phyloP scores from a whole-genome alignment of 2,113 vertebrate species.

The Heptranchias perlo region DNA sequence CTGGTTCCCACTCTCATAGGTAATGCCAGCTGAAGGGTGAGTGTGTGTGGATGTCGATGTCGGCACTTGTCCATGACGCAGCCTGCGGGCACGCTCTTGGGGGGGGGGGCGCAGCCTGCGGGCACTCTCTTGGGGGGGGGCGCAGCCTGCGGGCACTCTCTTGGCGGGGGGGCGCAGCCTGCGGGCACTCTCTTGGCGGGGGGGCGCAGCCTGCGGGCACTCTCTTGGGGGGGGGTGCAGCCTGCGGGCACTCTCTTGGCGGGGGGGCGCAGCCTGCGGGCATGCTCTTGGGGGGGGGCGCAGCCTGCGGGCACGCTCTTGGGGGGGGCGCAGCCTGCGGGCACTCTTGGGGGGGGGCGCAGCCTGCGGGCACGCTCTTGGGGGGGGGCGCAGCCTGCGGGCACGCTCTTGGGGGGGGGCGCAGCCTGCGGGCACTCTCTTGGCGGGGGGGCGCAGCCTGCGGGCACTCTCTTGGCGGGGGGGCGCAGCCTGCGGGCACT shows the following conservation, averaged over 20 bases:
- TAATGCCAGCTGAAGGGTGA: neutral
- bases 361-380: neutral
- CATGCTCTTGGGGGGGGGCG: neutral
- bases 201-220: neutral
- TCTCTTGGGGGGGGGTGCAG: no score
- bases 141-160: neutral
- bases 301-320: neutral
- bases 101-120: neutral
- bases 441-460: no score
- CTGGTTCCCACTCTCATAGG: neutral
- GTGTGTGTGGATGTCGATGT: neutral
- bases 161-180: no score
- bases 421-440: neutral
- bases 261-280: neutral
- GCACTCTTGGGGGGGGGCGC: neutral
- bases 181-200: neutral
- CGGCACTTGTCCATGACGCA: neutral
- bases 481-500: neutral
- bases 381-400: neutral
- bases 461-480: neutral
- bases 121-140: no score
- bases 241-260: neutral
- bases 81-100: neutral
- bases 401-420: neutral
- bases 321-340: neutral